A percentile compares a stretch with the other conserved stretches of the same genome.
phyloP scores from a whole-genome alignment of 2,113 vertebrate genomes.

The Phalacrocorax pelagicus region DNA sequence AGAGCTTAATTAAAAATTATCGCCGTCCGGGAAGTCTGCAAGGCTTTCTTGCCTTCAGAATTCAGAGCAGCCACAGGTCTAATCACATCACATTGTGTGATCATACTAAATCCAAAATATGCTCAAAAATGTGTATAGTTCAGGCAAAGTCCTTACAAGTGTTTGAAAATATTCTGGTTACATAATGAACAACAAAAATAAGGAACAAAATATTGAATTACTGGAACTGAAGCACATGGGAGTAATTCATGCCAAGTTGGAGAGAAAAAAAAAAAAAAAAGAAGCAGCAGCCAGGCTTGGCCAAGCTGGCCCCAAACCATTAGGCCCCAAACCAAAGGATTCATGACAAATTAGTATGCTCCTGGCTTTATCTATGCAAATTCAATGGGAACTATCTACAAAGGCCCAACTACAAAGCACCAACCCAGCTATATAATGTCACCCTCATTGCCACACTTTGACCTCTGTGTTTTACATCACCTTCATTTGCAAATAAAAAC shows the following conservation, averaged over 20 bases:
- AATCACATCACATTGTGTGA: constrained; percentile 35
- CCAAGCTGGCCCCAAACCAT: constrained; percentile 16
- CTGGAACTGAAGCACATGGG: constrained; percentile 36
- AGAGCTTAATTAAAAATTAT: constrained; percentile 45
- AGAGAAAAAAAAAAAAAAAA: not conserved
- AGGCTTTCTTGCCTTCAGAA: not conserved
- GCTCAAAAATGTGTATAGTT: constrained; percentile 14
- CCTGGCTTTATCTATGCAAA: not conserved
- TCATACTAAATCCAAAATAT: constrained; percentile 17
- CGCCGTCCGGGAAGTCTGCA: not conserved
- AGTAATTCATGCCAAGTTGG: constrained; percentile 37
- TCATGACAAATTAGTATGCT: not conserved
- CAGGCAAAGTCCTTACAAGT: not conserved
- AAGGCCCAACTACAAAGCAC: not conserved
- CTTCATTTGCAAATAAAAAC: not conserved
- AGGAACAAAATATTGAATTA: constrained; percentile 50
- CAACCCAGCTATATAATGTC: not conserved
- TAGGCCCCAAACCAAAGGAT: constrained; percentile 3
- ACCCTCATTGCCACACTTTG: not conserved
- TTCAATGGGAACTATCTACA: not conserved
- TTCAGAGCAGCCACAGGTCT: constrained; percentile 11
- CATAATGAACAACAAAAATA: constrained; percentile 47
- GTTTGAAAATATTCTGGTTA: constrained; percentile 65
- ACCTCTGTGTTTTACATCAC: not conserved
- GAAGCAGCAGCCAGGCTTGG: constrained; percentile 6